A percentile compares a stretch with the other conserved stretches of the same genome.
These are phyloP conservation scores for Eriocheir sinensis DNA, from an alignment of 1,140 invertebrate species.

Conservation along the genomic window DNA sequence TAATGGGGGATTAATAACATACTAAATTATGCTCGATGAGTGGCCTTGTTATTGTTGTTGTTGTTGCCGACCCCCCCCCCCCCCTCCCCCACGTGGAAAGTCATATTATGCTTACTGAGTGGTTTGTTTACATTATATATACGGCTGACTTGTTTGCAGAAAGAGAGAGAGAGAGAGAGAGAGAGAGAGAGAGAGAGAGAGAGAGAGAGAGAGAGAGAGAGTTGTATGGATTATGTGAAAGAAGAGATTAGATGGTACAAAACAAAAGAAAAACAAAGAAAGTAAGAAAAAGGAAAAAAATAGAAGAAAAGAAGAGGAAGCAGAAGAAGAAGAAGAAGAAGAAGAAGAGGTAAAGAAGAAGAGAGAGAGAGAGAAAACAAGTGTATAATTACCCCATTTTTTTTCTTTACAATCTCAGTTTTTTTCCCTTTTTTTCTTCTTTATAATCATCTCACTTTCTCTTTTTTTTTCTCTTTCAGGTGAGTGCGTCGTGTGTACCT, in stretches of 20 bases:
- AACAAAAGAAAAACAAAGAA: background rate
- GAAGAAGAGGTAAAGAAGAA: constrained; percentile 31
- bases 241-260: background rate
- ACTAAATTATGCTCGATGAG: background rate
- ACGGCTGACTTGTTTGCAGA: background rate
- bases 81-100: background rate
- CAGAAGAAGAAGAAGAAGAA: constrained; percentile 1
- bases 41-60: background rate
- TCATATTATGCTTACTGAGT: background rate
- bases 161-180: background rate
- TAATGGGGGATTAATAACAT: too few relatives aligned
- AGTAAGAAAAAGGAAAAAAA: background rate
- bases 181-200: constrained; percentile 8
- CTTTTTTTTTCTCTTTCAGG: too few relatives aligned
- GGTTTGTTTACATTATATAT: background rate
- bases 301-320: background rate
- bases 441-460: background rate
- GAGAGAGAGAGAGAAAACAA: constrained; percentile 45
- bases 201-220: constrained; percentile 20
- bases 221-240: too few relatives aligned
- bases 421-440: background rate
- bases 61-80: background rate
- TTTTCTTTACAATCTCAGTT: background rate
- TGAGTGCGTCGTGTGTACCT: too few relatives aligned
- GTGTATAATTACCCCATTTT: background rate